Base-by-base conservation (phyloP, 2,797 vertebrate species). In the Acridotheres tristis region DNA sequence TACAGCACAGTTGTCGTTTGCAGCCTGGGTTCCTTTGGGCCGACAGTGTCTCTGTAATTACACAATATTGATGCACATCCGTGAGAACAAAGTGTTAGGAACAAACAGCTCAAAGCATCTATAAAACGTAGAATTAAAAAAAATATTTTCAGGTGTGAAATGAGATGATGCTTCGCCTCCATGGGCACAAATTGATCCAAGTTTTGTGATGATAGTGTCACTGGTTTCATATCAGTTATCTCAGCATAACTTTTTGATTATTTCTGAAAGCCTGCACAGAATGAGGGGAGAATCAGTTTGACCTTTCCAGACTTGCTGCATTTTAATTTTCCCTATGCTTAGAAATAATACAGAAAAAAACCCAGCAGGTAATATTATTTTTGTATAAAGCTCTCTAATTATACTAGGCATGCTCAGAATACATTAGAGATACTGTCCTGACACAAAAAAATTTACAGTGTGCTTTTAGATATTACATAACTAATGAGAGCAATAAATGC, bases 401-500 rank as follows among this genome's bases (percentile, higher is more conserved):
- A 77, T 62, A 83, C 58, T 69, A 88, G 79, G 62, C 87, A 50
- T 80, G 82, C 62, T 94, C 76, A 62, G 87, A 92, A 96, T 95
- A 86, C 58, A 93, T 95, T 92, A 91, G 88, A 81, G 58, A 57
- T 66, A 84, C 78, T 59, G 82, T 84, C 79, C 66, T 59, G 55
- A 76, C 58, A 91, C 43, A 71, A 58, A 79, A 80, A 85, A 83
- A 92, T 42, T 61, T 75, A 89, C 87, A 79, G 13, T 76, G 62
- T 94, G 79, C 55, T 92, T 89, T 94, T 91, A 78, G 76, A 68
- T 85, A 88, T 62, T 78, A 88, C 19, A n/a, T 88, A 86, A 94
- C 61, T 91, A 96, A 96, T 76, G 62, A 95, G 40, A 88, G 45
- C 69, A 81, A 59, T 92, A 95, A 94, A 92, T 93, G 94, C 85